Evolutionary conservation across 37 sponge, comb jelly and placozoan species (phyloP), one percentile per base, ranked within the genome.

Genomic region (Agelas oroides): DNA sequence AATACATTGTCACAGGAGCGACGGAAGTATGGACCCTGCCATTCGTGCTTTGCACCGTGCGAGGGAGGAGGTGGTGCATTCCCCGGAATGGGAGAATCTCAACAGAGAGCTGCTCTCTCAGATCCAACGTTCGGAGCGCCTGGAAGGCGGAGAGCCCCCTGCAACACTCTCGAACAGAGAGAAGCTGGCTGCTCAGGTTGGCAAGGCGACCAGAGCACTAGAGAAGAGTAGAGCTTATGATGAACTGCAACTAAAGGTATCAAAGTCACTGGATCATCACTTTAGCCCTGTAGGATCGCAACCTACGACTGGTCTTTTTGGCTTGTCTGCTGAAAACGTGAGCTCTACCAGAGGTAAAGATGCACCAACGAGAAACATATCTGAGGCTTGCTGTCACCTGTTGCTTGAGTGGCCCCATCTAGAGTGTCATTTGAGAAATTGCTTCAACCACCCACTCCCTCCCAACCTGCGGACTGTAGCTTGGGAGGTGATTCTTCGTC

Each of bases 371-470:
- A 46, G 46, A 8, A 8, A 46, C 46, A 25, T 75, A 58, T 46
- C 81, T 13, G 70, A 34, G 28, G 69, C 69, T 31, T 68, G 81
- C 41, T 25, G 66, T 8, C 65, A 53, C 23, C 54, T 80, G 25
- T 33, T 80, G 39, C 27, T 33, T 25, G 53, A 40, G 25, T 80
- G 66, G 66, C 81, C 81, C n/a, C 53, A 67, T 53, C 56, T 68
- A 14, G 41, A 69, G 57, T 32, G 28, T 33, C 52, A 37, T 19
- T 53, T 80, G 33, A 56, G 52, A 56, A 46, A 46, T 15, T 64
- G 41, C 37, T 53, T 80, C 17, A 80, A 80, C 69, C 54, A 53
- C 38, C 67, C 69, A 20, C 39, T 80, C 23, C 81, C 69, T 1
- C 56, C 52, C 35, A 31, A 19, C 16, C 34, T 80, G 25, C 67